phyloP scores from a whole-genome alignment of 2,888 invertebrate species.

The Pomacea canaliculata region DNA sequence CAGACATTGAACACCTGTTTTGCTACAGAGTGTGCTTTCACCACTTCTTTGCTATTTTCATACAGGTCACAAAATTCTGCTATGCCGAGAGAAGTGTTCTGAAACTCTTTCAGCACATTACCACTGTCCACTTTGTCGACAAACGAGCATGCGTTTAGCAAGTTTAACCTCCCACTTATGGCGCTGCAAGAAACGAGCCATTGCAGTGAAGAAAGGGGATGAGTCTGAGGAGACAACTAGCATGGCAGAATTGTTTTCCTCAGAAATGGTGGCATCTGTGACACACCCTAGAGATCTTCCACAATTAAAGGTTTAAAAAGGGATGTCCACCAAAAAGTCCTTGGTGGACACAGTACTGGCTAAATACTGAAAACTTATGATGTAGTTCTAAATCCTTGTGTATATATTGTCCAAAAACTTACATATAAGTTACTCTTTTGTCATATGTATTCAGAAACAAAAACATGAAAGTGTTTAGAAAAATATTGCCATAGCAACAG shows the following conservation, averaged over 20 bases:
- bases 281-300: conserved; percentile 5
- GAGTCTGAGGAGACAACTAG: conserved; percentile 5
- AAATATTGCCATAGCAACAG: too few species aligned
- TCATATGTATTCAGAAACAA: too few species aligned
- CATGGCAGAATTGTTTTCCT: conserved; percentile 13
- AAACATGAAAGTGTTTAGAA: too few species aligned
- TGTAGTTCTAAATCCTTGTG: too few species aligned
- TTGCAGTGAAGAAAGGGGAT: not conserved
- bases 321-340: not conserved
- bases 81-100: conserved; percentile 28
- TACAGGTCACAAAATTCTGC: conserved; percentile 40
- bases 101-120: conserved; percentile 41
- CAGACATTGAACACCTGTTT: too few species aligned
- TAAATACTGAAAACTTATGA: too few species aligned
- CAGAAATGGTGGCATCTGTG: not conserved
- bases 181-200: conserved; percentile 43
- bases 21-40: too few species aligned
- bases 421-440: too few species aligned
- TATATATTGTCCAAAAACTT: too few species aligned
- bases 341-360: too few species aligned
- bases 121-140: conserved; percentile 51
- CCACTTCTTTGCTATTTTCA: too few species aligned
- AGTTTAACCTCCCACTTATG: conserved; percentile 50
- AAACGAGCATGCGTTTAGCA: conserved; percentile 41
- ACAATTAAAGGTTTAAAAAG: conserved; percentile 10